Evolutionary conservation across 2,797 vertebrate genomes (phyloP).

Genomic region (Nyctibius grandis): DNA sequence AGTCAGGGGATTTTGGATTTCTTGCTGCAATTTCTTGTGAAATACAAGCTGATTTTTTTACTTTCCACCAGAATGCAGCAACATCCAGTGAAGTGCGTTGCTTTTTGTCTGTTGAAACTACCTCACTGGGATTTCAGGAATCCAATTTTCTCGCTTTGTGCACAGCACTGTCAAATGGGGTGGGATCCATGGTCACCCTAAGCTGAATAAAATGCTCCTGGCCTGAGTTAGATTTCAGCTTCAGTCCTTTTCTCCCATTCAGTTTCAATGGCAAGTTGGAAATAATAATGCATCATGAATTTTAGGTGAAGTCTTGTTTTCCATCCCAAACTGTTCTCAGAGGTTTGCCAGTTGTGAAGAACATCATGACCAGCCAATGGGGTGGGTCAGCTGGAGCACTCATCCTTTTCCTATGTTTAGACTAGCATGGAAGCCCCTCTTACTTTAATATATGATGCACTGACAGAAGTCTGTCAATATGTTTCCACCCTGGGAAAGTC

Average conservation of each 20-base stretch:
- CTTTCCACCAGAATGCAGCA: not conserved
- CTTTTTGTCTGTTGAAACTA: not conserved
- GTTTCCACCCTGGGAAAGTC: not conserved
- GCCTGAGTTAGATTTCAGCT: not conserved
- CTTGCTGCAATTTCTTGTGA: not conserved
- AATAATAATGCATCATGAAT: not conserved
- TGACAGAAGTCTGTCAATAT: not conserved
- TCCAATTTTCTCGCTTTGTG: not conserved
- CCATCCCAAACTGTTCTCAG: not conserved
- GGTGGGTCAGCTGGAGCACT: not conserved
- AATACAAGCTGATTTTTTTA: not conserved
- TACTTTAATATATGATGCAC: not conserved
- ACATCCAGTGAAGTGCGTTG: not conserved
- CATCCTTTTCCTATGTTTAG: not conserved
- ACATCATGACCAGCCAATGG: not conserved
- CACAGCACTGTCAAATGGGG: not conserved
- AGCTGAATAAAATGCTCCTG: not conserved
- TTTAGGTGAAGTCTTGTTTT: not conserved
- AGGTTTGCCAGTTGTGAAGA: not conserved
- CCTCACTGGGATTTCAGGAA: not conserved
- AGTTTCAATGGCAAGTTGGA: not conserved
- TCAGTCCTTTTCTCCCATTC: not conserved
- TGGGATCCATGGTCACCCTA: not conserved
- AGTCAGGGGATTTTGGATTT: not conserved
- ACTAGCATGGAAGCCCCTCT: not conserved